Evolutionary conservation across 1,140 invertebrate species (phyloP), one percentile per base, ranked within the genome.

Genomic region (Sycophila sp.): DNA sequence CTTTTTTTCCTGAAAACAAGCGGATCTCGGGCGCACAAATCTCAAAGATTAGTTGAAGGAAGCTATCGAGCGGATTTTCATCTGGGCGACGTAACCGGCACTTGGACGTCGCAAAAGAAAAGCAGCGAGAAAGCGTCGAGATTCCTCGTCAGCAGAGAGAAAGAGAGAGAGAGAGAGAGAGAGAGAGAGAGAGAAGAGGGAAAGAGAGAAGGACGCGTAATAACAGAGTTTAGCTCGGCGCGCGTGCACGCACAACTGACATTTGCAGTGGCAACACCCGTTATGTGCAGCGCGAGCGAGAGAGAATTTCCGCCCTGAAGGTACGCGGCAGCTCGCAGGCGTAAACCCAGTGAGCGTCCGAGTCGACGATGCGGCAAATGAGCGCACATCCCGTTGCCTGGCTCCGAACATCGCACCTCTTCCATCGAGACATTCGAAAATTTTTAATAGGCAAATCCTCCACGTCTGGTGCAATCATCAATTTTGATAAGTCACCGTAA

Each of bases 261-360:
- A 60, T 59, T 59, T 68, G 42, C 56, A 38, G 22, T 26, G 8
- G 36, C 24, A 32, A 47, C 53, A 32, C 51, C 55, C 55, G 40
- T 49, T 49, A 68, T 24, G 22, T 38, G 60, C 32, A 36, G 19
- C 15, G 13, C 28, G 59, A 24, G 59, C 58, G 24, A 38, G 47
- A 45, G n/a, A 66, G 55, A 60, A 59, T 51, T 68, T 60, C 66
- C 66, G 66, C 42, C 42, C 53, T 22, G 55, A 58, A 67, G 51
- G 17, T 68, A 66, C 7, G 22, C n/a, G n/a, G 19, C 45, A n/a
- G n/a, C 47, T 32, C 47, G 34, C 51, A 19, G 19, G 53, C 53
- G 38, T 66, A 56, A 66, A 56, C 49, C 28, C 63, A 24, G 62
- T 53, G 34, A 65, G 49, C 49, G 24, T 42, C 64, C 40, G 51